phyloP scores from a whole-genome alignment of 2,888 invertebrate genomes.

The Acanthopleura granulata region DNA sequence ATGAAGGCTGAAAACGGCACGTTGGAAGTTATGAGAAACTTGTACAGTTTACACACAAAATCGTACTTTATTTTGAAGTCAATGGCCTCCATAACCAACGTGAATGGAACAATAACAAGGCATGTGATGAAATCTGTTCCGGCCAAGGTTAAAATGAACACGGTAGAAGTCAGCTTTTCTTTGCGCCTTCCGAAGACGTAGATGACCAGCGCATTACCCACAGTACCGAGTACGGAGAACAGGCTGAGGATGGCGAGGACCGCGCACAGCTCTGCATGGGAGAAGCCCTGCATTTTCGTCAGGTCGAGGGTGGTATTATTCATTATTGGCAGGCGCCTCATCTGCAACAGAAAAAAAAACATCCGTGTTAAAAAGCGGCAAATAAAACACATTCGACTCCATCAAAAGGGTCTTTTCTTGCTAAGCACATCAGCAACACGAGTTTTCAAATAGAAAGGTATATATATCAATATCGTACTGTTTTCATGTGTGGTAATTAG shows the following conservation, averaged over 20 bases:
- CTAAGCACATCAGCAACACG: too few relatives aligned
- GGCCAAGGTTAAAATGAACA: constrained; percentile 63
- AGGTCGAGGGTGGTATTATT: neutral
- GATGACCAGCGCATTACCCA: constrained; percentile 64
- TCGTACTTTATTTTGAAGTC: constrained; percentile 46
- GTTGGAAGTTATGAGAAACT: constrained; percentile 58
- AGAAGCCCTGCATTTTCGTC: neutral
- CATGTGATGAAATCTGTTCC: constrained; percentile 56
- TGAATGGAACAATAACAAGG: constrained; percentile 54
- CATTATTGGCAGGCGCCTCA: neutral
- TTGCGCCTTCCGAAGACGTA: constrained; percentile 61
- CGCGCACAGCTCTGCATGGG: neutral
- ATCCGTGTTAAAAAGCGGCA: too few relatives aligned
- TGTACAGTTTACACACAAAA: constrained; percentile 56
- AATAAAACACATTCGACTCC: too few relatives aligned
- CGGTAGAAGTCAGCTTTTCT: constrained; percentile 59
- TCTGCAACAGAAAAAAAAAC: too few relatives aligned
- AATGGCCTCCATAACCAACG: constrained; percentile 43
- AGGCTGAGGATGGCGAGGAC: constrained; percentile 52
- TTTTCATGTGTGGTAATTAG: too few relatives aligned
- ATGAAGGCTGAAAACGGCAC: constrained; percentile 62
- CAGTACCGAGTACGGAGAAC: constrained; percentile 57
- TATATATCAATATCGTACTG: too few relatives aligned
- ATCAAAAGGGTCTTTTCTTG: too few relatives aligned
- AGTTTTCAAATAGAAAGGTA: too few relatives aligned